Percentiles rank a stretch among this genome's conserved stretches.
Conservation (phyloP, 2,888 invertebrate genomes). For the Podabrus alpinus region DNA sequence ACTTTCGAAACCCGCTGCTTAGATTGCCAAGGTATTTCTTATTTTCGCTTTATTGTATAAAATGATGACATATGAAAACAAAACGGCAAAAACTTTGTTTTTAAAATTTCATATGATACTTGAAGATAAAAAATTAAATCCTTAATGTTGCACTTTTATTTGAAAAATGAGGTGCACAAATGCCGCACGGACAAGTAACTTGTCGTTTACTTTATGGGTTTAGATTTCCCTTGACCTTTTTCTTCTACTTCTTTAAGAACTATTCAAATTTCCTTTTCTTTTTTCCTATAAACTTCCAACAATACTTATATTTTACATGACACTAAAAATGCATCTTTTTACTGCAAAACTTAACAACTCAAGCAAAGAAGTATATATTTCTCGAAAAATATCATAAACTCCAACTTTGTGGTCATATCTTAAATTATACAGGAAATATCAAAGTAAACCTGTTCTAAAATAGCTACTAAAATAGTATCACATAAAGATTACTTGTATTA, state of each 20-base stretch:
- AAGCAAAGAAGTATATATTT: not conserved
- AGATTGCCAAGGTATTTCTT: slow-evolving; percentile 17
- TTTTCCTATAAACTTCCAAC: not conserved
- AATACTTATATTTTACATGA: not conserved
- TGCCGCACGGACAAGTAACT: not conserved
- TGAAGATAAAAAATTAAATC: not conserved
- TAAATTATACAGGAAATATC: not conserved
- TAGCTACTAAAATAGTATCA: too few relatives aligned
- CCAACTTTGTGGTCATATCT: not conserved
- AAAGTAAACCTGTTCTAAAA: not conserved
- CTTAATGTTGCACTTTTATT: not conserved
- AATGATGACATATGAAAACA: slow-evolving; percentile 10
- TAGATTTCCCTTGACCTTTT: not conserved
- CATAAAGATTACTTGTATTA: too few relatives aligned
- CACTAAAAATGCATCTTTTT: not conserved
- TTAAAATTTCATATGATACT: not conserved
- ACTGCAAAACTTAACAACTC: not conserved
- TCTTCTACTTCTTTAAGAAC: not conserved
- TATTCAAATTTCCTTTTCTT: not conserved
- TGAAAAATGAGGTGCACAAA: not conserved
- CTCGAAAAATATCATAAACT: not conserved
- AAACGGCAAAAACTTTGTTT: slow-evolving; percentile 2
- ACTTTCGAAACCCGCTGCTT: slow-evolving; percentile 10
- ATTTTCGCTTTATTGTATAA: slow-evolving; percentile 14
- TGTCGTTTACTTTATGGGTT: not conserved